Conservation (phyloP, 2,888 invertebrate species). For the Cosmia pyralina region DNA sequence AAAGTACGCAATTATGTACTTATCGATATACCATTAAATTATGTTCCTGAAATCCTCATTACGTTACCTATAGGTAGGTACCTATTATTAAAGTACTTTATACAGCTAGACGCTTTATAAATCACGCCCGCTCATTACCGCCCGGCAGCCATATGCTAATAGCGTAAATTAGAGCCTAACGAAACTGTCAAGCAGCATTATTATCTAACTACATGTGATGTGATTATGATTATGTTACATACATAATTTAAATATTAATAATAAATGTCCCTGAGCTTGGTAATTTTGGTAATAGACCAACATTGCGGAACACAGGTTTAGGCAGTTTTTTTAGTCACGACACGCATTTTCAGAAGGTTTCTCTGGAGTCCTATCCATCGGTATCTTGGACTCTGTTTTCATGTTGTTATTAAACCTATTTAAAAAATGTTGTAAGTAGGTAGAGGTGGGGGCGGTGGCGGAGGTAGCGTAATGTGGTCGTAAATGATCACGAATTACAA, state of each 20-base stretch:
- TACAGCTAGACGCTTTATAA: constrained; percentile 42
- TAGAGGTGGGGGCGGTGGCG: too few relatives aligned
- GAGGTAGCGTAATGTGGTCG: too few relatives aligned
- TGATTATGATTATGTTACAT: constrained; percentile 20
- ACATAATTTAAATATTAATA: neutral
- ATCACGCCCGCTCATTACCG: constrained; percentile 46
- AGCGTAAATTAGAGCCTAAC: constrained; percentile 42
- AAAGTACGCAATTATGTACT: constrained; percentile 1
- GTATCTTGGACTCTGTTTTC: neutral
- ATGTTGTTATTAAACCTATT: too few relatives aligned
- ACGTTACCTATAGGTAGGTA: constrained; percentile 1
- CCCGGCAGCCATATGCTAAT: constrained; percentile 32
- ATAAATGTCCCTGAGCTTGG: neutral
- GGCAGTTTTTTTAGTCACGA: neutral
- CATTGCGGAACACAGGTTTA: neutral
- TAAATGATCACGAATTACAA: neutral
- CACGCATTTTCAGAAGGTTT: neutral
- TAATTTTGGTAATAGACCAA: neutral
- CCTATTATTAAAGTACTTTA: constrained; percentile 4
- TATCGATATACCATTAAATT: neutral
- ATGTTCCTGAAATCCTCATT: constrained; percentile 32
- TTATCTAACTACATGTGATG: constrained; percentile 27
- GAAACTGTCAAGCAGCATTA: constrained; percentile 39
- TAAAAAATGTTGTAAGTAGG: too few relatives aligned
- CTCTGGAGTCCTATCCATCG: neutral